Conservation (phyloP, 1,140 invertebrate genomes). For the Nylanderia fulva region DNA sequence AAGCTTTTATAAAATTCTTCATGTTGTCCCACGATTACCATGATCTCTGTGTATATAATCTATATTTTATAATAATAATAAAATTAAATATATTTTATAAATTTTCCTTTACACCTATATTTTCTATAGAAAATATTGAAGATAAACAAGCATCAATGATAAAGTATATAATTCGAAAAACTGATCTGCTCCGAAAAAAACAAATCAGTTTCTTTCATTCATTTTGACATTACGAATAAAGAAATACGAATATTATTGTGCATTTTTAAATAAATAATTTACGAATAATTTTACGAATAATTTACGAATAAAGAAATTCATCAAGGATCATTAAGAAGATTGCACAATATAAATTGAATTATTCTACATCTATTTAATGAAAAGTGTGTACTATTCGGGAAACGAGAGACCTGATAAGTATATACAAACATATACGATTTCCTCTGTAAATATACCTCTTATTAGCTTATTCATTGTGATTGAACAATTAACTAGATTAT, state of each 20-base stretch:
- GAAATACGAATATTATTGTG: no score
- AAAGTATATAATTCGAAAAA: not conserved
- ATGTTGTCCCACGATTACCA: no score
- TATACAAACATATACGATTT: not conserved
- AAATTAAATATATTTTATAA: not conserved
- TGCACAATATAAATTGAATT: not conserved
- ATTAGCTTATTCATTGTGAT: not conserved
- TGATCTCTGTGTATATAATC: no score
- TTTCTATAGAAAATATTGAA: not conserved
- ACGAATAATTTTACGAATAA: no score
- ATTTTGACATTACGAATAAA: not conserved
- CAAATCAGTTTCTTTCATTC: not conserved
- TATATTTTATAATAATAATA: slow-evolving; percentile 9
- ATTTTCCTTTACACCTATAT: not conserved
- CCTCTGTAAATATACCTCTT: not conserved
- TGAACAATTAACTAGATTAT: not conserved
- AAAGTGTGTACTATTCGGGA: not conserved
- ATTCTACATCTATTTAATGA: not conserved
- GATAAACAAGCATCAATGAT: not conserved
- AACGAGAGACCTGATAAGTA: not conserved
- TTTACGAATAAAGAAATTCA: not conserved
- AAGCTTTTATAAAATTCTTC: no score
- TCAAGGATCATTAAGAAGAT: not conserved
- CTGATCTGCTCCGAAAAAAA: not conserved
- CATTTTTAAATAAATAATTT: no score